Base-by-base conservation (phyloP, 2,113 vertebrate species). In the Mesoclemmys tuberculata region DNA sequence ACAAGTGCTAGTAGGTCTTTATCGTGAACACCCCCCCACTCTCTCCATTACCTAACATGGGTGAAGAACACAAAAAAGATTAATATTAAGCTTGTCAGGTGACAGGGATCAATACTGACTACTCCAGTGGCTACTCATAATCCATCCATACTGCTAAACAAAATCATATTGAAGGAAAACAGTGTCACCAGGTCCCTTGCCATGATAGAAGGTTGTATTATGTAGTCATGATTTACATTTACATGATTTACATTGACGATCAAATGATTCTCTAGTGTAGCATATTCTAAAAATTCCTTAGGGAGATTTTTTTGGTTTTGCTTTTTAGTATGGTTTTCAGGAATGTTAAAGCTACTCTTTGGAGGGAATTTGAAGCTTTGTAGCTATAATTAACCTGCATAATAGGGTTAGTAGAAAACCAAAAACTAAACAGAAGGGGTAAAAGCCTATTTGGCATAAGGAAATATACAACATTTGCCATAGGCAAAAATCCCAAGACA, bases 61-160 rank as follows among this genome's bases (percentile, higher is more conserved):
- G 9, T 92, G 29, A 24, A 56, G 10, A 49, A 52, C 44, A 88
- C 54, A 61, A 46, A 46, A 46, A 86, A 27, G 31, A 90, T 44
- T 14, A 80, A 18, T 0, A 41, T 44, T 11, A 77, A 48, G 61
- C 64, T 71, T 11, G 51, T 13, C 90, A 80, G 24, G 26, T 6
- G 0, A 58, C 9, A 27, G 55, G 58, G 61, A n/a, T 31, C n/a
- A n/a, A 74, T 3, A 55, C 51, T 0, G 0, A 84, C 58, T 61
- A 29, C 11, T 46, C 78, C 71, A 27, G 49, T 14, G 29, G 82
- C 1, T 1, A 87, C 54, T 51, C 1, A 0, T 77, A 78, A 44
- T 46, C n/a, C 38, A 48, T 38, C 48, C 35, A 3, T 3, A 0
- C 78, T 6, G 58, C 48, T 56, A 51, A 1, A n/a, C 21, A 13